Evolutionary conservation across 2,113 vertebrate genomes (phyloP).

Genomic region (Antidorcas marsupialis): DNA sequence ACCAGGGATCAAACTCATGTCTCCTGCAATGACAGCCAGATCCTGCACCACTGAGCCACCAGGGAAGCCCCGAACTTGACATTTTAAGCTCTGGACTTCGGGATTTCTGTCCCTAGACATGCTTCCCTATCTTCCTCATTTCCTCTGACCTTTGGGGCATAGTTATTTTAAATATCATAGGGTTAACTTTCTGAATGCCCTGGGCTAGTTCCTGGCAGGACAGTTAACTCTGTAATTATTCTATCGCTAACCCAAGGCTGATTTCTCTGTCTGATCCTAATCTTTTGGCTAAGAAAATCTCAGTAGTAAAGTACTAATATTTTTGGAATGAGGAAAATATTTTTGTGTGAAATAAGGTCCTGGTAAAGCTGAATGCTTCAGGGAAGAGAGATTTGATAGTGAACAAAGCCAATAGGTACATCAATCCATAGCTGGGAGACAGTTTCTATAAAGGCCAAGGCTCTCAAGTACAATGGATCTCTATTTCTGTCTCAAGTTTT

Average conservation of each 20-base stretch:
- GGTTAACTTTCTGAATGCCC: background rate
- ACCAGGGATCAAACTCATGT: background rate
- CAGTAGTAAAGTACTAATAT: background rate
- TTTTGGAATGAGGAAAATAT: slow-evolving; percentile 9
- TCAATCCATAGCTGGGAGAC: background rate
- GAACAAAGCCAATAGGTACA: background rate
- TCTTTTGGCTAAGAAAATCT: background rate
- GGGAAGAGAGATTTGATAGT: background rate
- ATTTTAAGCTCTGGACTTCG: background rate
- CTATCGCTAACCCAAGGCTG: background rate
- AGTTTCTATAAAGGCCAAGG: background rate
- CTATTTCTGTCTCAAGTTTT: background rate
- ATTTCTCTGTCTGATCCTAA: background rate
- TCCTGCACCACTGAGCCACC: background rate
- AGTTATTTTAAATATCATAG: background rate
- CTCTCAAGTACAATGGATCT: background rate
- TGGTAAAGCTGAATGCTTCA: background rate
- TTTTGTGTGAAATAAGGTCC: background rate
- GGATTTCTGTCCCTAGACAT: background rate
- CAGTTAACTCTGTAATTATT: background rate
- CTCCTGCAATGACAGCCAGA: background rate
- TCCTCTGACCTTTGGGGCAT: background rate
- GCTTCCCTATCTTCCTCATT: background rate
- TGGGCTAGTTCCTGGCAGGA: background rate
- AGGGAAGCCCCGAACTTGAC: background rate